A percentile compares a stretch with the other conserved stretches of the same genome.
Conservation (phyloP, 2,888 invertebrate genomes). For the Mythimna loreyi region DNA sequence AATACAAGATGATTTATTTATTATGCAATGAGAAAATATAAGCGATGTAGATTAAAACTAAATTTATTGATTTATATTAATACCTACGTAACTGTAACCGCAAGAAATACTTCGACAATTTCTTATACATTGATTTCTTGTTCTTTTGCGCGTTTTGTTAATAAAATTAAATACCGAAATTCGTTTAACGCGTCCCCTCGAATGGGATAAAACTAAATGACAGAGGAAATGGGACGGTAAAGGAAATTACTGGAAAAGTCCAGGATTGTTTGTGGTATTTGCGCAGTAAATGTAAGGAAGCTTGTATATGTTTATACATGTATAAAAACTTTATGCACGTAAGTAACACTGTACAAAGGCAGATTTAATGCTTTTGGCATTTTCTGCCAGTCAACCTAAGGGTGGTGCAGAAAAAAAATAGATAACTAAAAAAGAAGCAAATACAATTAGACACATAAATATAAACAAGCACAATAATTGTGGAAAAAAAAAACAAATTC, state of each 20-base stretch:
- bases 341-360: too few relatives aligned
- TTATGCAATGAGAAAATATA: conserved; percentile 16
- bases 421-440: too few relatives aligned
- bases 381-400: too few relatives aligned
- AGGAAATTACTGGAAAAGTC: conserved; percentile 4
- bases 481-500: too few relatives aligned
- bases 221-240: conserved; percentile 22
- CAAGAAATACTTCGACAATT: background rate
- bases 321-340: too few relatives aligned
- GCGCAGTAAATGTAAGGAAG: background rate
- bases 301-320: background rate
- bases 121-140: background rate
- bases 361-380: too few relatives aligned
- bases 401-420: too few relatives aligned
- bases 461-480: too few relatives aligned
- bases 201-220: conserved; percentile 19
- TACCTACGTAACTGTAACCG: background rate
- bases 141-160: conserved; percentile 29
- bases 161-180: conserved; percentile 16
- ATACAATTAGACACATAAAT: too few relatives aligned
- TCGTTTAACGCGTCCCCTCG: conserved; percentile 7
- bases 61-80: background rate
- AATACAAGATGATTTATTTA: conserved; percentile 42
- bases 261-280: background rate
- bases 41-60: background rate